phyloP scores from a whole-genome alignment of 2,113 vertebrate species.

The Zosterops pallidus region DNA sequence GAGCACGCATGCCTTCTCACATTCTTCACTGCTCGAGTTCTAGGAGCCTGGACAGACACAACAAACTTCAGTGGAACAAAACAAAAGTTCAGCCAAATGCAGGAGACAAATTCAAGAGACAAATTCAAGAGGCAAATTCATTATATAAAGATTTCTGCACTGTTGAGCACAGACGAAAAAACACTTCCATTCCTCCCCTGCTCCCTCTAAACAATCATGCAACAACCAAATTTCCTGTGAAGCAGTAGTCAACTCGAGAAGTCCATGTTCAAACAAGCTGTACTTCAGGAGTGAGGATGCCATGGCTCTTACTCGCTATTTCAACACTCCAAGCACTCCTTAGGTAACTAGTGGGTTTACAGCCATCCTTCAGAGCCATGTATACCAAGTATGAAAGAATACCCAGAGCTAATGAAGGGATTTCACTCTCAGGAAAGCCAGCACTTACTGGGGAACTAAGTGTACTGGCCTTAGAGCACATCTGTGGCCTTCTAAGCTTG shows the following conservation, averaged over 20 bases:
- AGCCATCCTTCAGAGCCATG: background rate
- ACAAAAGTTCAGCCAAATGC: slow-evolving; percentile 44
- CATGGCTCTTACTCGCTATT: background rate
- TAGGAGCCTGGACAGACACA: slow-evolving; percentile 80
- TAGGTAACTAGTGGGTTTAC: background rate
- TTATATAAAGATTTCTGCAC: background rate
- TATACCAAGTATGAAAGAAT: background rate
- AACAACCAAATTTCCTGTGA: background rate
- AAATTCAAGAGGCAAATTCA: background rate
- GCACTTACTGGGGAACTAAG: background rate
- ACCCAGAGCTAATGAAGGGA: background rate
- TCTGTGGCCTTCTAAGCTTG: background rate
- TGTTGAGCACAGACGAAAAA: background rate
- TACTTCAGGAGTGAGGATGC: background rate
- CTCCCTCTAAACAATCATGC: background rate
- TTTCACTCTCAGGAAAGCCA: background rate
- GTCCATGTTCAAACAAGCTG: background rate
- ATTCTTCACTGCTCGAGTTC: slow-evolving; percentile 91
- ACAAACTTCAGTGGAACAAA: slow-evolving; percentile 51
- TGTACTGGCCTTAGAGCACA: background rate
- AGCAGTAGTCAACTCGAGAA: background rate
- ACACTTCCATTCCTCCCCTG: background rate
- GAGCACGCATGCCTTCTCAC: slow-evolving; percentile 93
- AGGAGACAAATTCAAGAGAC: background rate
- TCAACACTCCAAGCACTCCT: background rate